Conservation (phyloP, 2,113 vertebrate species). For the Parotia lawesii region DNA sequence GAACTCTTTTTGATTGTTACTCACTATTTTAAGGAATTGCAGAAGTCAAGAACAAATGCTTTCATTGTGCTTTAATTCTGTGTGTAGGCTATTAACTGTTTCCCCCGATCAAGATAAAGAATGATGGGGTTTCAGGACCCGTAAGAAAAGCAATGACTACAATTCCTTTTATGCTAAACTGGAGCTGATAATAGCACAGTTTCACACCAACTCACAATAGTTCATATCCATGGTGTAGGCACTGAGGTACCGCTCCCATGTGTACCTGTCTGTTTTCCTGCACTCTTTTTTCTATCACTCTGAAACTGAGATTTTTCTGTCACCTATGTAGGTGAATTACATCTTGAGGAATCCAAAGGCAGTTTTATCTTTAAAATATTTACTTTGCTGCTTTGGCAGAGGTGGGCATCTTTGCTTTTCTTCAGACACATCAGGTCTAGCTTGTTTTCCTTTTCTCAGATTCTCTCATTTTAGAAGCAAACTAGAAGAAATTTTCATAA, state of each 20-base stretch:
- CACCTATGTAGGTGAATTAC: neutral
- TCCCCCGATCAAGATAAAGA: neutral
- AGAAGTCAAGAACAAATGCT: neutral
- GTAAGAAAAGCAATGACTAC: neutral
- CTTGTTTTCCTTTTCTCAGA: neutral
- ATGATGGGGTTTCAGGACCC: neutral
- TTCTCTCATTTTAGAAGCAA: neutral
- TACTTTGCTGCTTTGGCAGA: neutral
- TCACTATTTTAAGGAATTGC: neutral
- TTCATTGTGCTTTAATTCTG: neutral
- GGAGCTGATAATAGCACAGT: neutral
- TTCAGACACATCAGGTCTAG: neutral
- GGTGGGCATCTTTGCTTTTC: neutral
- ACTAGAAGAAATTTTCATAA: neutral
- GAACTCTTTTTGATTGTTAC: neutral
- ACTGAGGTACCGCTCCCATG: neutral
- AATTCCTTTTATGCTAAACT: neutral
- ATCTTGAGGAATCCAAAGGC: neutral
- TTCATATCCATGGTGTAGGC: neutral
- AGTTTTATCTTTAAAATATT: neutral
- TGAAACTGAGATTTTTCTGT: neutral
- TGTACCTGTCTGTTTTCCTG: neutral
- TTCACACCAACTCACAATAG: neutral
- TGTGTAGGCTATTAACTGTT: neutral
- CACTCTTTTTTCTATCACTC: neutral